Evolutionary conservation across 2,113 vertebrate species (phyloP), one percentile per base, ranked within the genome.

Genomic region (Okapia johnstoni): DNA sequence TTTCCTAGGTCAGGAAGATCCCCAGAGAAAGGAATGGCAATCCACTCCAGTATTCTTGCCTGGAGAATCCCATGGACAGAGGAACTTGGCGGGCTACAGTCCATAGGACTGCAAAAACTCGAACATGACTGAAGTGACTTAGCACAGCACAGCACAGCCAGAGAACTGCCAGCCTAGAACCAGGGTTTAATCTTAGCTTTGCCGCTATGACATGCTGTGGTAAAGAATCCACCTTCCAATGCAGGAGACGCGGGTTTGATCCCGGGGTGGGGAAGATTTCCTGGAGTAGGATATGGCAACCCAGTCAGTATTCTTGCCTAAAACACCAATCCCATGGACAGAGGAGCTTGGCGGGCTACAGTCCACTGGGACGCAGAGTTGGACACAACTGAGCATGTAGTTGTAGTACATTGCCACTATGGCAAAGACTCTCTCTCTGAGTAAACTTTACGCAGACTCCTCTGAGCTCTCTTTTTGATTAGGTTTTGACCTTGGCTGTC

Each of bases 101-200:
- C 21, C 21, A 40, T 3, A 40, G 66, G 21, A 25, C 0, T 13
- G 66, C 66, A 25, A 73, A 73, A 73, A 40, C 36, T 40, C 0
- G 10, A 36, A 73, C 66, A 2, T 40, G 66, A 23, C 66, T 40
- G n/a, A 25, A 73, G n/a, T 23, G 66, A 73, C 66, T 36, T 73
- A 23, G 66, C n/a, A 23, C 19, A 40, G n/a, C 36, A 70, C 19
- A 23, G 66, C 66, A 23, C n/a, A 40, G 66, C n/a, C n/a, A 12
- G 5, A 23, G 66, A 40, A 23, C 66, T 12, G n/a, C 63, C 66
- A 23, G 66, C 66, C 36, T 13, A 73, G 66, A 40, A 23, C n/a
- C 21, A 73, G 36, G 36, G 66, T 73, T 36, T 73, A 40, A 23
- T 25, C 36, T 40, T 36, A 25, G 36, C 10, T 23, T 40, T 25